Evolutionary conservation across 1,140 invertebrate genomes (phyloP), one percentile per base, ranked within the genome.

Genomic region (Caenorhabditis inopinata): DNA sequence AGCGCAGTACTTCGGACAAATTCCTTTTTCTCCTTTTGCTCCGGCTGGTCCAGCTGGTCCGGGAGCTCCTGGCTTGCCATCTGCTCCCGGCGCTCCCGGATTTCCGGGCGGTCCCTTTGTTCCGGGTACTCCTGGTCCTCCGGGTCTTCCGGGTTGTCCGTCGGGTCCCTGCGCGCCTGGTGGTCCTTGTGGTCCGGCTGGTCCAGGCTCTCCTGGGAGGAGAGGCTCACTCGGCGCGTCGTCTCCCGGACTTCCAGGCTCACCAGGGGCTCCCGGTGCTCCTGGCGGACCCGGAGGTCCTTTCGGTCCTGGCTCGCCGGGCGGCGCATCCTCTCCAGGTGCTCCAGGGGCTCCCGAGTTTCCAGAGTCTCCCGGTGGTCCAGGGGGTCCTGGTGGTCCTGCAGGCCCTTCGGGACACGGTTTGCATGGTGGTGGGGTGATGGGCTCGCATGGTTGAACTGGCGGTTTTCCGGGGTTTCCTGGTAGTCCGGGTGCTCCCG

Each of bases 401-500:
- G 82, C 29, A 16, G 78, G 78, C 14, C 78, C 74, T 3, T 68
- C 58, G 18, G 58, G 58, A 21, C 58, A 68, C 3, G 58, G 58
- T 68, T 68, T 68, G 62, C 78, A 83, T 9, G 78, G 78, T 25
- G 78, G 78, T 77, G 74, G 68, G 32, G 68, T 80, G 38, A 81
- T 42, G 0, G 78, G 78, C 78, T 76, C 73, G 32, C 82, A 83
- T 38, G 58, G 58, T 21, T 68, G 58, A 16, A 68, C 58, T 9
- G 58, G 82, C 14, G 81, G 81, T 12, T 74, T 74, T 53, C 82
- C 82, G 2, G 82, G 82, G 42, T 75, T 80, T 62, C 82, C 82
- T 32, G 82, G 82, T 25, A 76, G 68, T 29, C 82, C 82, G 11
- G 82, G 82, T 47, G 78, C 78, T 75, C 82, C 82, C 1, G 68